phyloP scores from a whole-genome alignment of 1,140 invertebrate species.

The Drosophila melanogaster region Release_6_plus_ISO1_MT NC_004354.4:6042501-6043000 shows the following conservation, averaged over 20 bases:
- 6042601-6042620: conserved; percentile 85
- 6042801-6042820: conserved; percentile 95
- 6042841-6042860: conserved; percentile 92
- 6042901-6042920: not conserved
- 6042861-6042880: conserved; percentile 84
- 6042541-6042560: conserved; percentile 91
- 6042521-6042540: conserved; percentile 92
- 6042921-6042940: too few relatives aligned
- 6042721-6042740: conserved; percentile 89
- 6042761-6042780: conserved; percentile 92
- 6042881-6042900: conserved; percentile 84
- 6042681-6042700: conserved; percentile 86
- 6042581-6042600: conserved; percentile 82
- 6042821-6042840: conserved; percentile 95
- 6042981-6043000: conserved; percentile 82
- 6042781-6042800: conserved; percentile 92
- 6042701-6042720: conserved; percentile 87
- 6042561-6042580: conserved; percentile 84
- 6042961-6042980: conserved; percentile 84
- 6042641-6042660: conserved; percentile 95
- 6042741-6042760: conserved; percentile 94
- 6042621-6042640: conserved; percentile 95
- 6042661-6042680: conserved; percentile 93
- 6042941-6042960: conserved; percentile 70
- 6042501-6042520: conserved; percentile 92